Conservation (phyloP, 2,113 vertebrate genomes). For the Aegotheles bennettii region DNA sequence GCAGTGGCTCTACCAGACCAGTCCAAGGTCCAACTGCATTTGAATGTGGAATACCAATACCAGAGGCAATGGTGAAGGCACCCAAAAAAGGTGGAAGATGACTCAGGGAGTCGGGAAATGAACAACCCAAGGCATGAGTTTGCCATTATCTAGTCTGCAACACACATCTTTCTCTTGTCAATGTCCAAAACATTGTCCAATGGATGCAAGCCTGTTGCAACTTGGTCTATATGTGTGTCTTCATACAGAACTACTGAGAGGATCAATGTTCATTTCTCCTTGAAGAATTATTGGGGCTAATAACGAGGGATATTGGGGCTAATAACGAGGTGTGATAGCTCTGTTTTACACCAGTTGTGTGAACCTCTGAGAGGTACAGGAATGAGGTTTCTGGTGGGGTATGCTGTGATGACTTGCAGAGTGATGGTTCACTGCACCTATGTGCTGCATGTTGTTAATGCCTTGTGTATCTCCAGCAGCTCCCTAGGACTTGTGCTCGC, state of each 20-base stretch:
- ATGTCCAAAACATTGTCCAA: not conserved
- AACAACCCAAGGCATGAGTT: not conserved
- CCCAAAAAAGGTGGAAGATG: not conserved
- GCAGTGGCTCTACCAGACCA: not conserved
- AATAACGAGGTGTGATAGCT: not conserved
- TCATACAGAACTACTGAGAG: not conserved
- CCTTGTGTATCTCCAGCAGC: not conserved
- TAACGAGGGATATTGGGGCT: not conserved
- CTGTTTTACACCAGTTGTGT: not conserved
- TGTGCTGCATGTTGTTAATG: rapidly evolving
- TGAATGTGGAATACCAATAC: not conserved
- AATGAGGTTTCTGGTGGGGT: not conserved
- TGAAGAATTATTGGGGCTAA: not conserved
- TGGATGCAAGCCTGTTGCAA: not conserved
- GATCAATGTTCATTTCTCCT: not conserved
- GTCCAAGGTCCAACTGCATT: not conserved
- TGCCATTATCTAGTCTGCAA: not conserved
- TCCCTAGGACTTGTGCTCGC: not conserved
- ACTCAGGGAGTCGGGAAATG: not conserved
- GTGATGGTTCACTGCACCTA: not conserved
- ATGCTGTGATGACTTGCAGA: not conserved
- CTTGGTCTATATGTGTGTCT: not conserved
- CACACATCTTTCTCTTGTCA: not conserved
- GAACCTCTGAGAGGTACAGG: not conserved
- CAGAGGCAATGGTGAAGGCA: not conserved